A percentile compares a stretch with the other conserved stretches of the same genome.
Evolutionary conservation across 2,797 vertebrate species (phyloP).

Genomic region (Lepus townsendii): DNA sequence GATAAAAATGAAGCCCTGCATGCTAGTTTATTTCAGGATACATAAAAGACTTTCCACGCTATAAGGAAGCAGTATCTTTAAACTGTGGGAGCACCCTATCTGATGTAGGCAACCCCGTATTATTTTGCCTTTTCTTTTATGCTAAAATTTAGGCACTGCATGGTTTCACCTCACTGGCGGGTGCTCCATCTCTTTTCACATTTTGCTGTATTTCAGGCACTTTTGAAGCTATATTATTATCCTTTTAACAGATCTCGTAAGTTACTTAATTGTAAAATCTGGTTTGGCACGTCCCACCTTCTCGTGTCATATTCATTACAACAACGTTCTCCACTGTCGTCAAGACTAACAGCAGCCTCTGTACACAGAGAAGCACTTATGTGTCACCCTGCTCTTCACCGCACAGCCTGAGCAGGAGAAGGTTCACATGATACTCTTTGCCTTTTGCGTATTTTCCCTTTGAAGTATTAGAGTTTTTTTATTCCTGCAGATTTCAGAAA

Average conservation of each 20-base stretch:
- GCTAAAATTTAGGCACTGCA: slow-evolving; percentile 4
- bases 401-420: neutral
- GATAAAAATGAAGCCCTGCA: neutral
- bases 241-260: slow-evolving; percentile 25
- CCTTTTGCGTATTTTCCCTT: slow-evolving; percentile 22
- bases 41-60: neutral
- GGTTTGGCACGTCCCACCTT: neutral
- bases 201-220: neutral
- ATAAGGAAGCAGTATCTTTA: neutral
- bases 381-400: slow-evolving; percentile 50
- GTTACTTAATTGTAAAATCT: slow-evolving; percentile 49
- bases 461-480: neutral
- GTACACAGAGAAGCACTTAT: slow-evolving; percentile 45
- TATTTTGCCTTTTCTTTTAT: neutral
- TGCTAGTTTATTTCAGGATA: slow-evolving; percentile 37
- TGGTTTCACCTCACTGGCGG: neutral
- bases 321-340: neutral
- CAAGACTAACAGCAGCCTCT: slow-evolving; percentile 48
- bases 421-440: slow-evolving; percentile 65
- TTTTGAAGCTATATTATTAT: slow-evolving; percentile 10
- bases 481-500: slow-evolving; percentile 20
- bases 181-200: neutral
- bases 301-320: slow-evolving; percentile 50
- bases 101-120: neutral
- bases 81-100: neutral